Conservation (phyloP, 2,888 invertebrate species). For the Aphodius granarius region DNA sequence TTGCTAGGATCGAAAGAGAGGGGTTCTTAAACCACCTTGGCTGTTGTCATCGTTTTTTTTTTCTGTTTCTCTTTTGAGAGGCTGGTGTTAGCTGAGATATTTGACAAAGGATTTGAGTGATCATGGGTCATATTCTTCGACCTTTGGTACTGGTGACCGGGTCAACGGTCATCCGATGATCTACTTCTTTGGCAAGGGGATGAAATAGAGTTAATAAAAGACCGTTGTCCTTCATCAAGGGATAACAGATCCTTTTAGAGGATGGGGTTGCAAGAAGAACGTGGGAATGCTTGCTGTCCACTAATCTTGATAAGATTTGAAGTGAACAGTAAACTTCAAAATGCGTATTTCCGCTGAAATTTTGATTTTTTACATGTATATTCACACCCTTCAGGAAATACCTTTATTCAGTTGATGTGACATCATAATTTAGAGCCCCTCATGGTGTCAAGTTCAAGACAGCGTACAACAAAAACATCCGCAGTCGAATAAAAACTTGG, state of each 20-base stretch:
- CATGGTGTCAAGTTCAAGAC: neutral
- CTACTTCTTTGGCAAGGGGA: neutral
- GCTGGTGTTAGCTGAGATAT: neutral
- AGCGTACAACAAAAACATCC: neutral
- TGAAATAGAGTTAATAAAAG: neutral
- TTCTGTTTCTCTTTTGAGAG: neutral
- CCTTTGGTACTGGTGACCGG: neutral
- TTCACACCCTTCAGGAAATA: neutral
- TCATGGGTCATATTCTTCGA: neutral
- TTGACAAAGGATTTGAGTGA: neutral
- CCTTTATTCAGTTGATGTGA: neutral
- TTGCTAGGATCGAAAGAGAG: conserved; percentile 4
- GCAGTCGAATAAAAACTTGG: conserved; percentile 3
- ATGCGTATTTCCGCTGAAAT: too few species aligned
- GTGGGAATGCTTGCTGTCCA: neutral
- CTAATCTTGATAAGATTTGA: neutral
- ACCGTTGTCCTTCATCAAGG: neutral
- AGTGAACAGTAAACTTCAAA: too few species aligned
- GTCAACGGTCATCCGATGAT: neutral
- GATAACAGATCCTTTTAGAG: neutral
- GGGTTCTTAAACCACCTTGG: neutral
- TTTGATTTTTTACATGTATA: too few species aligned
- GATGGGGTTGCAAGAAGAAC: neutral
- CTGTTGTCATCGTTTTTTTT: neutral
- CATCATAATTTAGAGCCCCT: neutral